Base-by-base conservation (phyloP, 53 echinoderm and acorn worm species). In the Arbacia lixula region DNA sequence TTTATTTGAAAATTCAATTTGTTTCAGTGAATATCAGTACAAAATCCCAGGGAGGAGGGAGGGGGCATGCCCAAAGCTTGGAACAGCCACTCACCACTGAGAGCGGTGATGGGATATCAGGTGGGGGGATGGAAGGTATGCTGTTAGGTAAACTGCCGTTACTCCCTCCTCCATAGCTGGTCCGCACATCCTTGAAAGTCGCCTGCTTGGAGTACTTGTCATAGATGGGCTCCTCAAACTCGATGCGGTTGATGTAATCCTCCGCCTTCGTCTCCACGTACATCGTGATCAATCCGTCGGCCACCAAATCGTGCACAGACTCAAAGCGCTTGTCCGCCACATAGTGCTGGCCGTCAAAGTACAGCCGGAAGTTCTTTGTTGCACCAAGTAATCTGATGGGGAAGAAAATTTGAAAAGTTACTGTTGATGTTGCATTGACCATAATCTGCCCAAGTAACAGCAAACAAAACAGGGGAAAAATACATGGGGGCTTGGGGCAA, bases 241-340 rank as follows among this genome's bases (percentile, higher is more conserved):
- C 92, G 89, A 98, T 98, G 28, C 86, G 77, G 31, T 88, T 89
- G 81, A 98, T 98, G 87, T 98, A 98, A 53, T 98, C 98, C 6
- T 92, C 88, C 2, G 98, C 98, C 53, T 98, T 98, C 35, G 88
- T 92, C 74, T 98, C 98, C 31, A 98, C 94, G 61, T 92, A 98
- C 83, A 98, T 88, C 5, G 90, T 92, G 88, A 98, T 98, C 46
- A 98, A 88, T 34, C 98, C 98, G 64, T 94, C 94, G 38, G 88
- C 94, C 5, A 98, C 98, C 31, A 98, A 69, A 62, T 98, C 98
- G 46, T 98, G 94, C 6, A 98, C 82, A 20, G 98, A 84, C 68
- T 98, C 94, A 36, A 98, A 98, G 4, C 92, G 60, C 69, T 97
- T 98, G 54, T 98, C 94, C 5, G 94, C 98, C 24, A 98, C 94